These are phyloP conservation scores for Spatulosminthurus flaviceps DNA, from an alignment of 2,888 invertebrate genomes.

Conservation along the genomic window DNA sequence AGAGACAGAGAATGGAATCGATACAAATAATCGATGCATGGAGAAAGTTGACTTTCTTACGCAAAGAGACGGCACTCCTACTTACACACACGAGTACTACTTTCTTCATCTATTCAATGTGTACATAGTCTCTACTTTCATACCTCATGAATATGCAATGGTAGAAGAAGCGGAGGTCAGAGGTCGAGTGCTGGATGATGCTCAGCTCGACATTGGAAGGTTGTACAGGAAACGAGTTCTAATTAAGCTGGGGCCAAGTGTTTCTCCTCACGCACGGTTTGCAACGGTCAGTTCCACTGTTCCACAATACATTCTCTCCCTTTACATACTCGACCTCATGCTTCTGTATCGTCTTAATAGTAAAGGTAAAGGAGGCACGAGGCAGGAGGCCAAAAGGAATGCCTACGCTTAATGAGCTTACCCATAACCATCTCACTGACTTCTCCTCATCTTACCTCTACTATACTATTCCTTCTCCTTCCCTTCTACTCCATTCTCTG, in stretches of 20 bases:
- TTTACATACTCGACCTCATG: no score
- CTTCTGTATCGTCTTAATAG: not conserved
- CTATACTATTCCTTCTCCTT: no score
- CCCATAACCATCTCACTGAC: no score
- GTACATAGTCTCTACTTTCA: no score
- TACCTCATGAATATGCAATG: no score
- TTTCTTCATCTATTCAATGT: no score
- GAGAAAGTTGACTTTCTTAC: slow-evolving; percentile 21
- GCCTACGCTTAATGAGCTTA: no score
- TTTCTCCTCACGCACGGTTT: slow-evolving; percentile 15
- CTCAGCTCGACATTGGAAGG: not conserved
- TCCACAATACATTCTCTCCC: no score
- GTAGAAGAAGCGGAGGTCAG: not conserved
- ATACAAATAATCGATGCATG: slow-evolving; percentile 21
- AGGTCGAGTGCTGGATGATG: not conserved
- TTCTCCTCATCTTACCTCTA: no score
- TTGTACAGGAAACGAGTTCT: slow-evolving; percentile 16
- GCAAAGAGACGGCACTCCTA: not conserved
- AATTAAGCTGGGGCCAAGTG: slow-evolving; percentile 20
- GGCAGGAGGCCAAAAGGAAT: not conserved
- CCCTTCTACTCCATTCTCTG: no score
- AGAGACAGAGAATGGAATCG: not conserved
- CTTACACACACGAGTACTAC: not conserved
- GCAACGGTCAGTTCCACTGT: not conserved
- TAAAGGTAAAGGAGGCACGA: not conserved